These are phyloP conservation scores for Coranthus polyacanthus DNA, from an alignment of 2,797 vertebrate genomes.

Conservation along the genomic window DNA sequence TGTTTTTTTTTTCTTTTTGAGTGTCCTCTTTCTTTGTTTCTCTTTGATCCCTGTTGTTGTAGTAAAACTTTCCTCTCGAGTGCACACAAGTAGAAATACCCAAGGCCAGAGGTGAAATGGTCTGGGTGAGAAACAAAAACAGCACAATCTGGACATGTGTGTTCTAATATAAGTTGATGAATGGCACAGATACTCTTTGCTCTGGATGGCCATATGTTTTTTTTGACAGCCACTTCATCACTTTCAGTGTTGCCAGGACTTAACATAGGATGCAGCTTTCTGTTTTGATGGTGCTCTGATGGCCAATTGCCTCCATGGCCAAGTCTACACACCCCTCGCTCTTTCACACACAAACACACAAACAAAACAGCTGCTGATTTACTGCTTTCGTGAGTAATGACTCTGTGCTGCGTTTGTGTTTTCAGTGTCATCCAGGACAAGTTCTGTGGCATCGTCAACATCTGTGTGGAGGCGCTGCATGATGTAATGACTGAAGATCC, in stretches of 20 bases:
- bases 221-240: conserved; percentile 39
- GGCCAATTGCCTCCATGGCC: conserved; percentile 12
- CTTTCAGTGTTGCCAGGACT: conserved; percentile 11
- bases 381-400: conserved; percentile 26
- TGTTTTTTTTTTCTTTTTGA: not conserved
- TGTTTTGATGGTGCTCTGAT: conserved; percentile 12
- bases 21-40: not conserved
- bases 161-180: conserved; percentile 16
- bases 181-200: conserved; percentile 20
- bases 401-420: conserved; percentile 61
- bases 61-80: not conserved
- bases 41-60: not conserved
- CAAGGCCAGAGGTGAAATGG: conserved; percentile 13
- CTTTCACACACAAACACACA: not conserved
- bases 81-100: not conserved
- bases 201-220: conserved; percentile 21
- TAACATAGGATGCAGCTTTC: conserved; percentile 2
- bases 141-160: conserved; percentile 18
- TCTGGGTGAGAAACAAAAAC: not conserved
- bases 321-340: not conserved
- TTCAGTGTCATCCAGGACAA: conserved; percentile 96
- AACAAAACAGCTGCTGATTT: conserved; percentile 1
- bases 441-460: conserved; percentile 97
- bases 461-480: conserved; percentile 95
- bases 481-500: conserved; percentile 98